Base-by-base conservation (phyloP, 2,888 invertebrate species). In the Xestia ashworthii region DNA sequence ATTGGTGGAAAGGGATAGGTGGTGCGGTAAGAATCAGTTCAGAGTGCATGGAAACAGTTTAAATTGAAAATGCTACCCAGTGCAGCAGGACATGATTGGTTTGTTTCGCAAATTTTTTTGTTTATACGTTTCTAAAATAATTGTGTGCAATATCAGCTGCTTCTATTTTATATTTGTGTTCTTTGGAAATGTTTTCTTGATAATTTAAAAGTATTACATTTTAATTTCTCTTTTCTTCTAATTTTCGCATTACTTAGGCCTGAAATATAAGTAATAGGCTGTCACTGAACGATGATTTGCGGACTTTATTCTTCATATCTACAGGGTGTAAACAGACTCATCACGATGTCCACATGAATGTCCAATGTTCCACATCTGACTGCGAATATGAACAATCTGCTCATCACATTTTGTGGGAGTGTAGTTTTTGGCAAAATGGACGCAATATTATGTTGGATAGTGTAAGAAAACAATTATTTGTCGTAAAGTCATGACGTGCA, bases 51-150 rank as follows among this genome's bases (percentile, higher is more conserved):
- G 79, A 67, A 84, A 84, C 85, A 85, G 87, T 87, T 87, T 89
- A 87, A 87, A 85, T 90, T 91, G 90, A 89, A 91, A 91, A 90
- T 86, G 83, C 83, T 87, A 71, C 85, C 83, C 80, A 67, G 76
- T 82, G 84, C 83, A 88, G 78, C 72, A 86, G 83, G 87, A 86
- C 85, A 85, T 89, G 88, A 91, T 91, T 91, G 90, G 90, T 89
- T 91, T 90, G 89, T 89, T 88, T 79, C 87, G 80, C 71, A 89
- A 91, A 90, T 90, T 84, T 88, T 89, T 90, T 89, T 84, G 81
- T 70, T 75, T 83, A 79, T 73, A 74, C 75, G 68, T 70, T 81
- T 83, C 67, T 76, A 9, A 64, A 82, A 80, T 87, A 81, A 72
- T 79, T 86, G 71, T 71, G 71, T 58, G n/a, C 25, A 78, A 70